Evolutionary conservation across 64 coral and sea anemone species (phyloP).

Genomic region (Pocillopora verrucosa): DNA sequence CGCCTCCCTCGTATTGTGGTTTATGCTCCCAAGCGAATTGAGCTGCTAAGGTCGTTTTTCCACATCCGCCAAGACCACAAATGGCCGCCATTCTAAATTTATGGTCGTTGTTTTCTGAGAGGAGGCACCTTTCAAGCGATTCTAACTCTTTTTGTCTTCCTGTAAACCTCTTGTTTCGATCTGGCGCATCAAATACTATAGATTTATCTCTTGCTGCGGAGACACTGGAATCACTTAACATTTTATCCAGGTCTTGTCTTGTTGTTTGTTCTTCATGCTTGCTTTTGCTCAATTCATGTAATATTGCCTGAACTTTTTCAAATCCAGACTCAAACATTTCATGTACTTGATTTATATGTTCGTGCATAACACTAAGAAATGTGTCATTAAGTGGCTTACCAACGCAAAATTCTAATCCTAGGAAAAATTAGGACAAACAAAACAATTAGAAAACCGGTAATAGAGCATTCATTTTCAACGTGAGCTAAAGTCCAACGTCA

Average conservation of each 20-base stretch:
- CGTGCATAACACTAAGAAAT: neutral
- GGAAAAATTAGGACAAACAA: neutral
- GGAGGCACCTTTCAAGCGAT: neutral
- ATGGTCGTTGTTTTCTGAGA: neutral
- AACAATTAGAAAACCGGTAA: neutral
- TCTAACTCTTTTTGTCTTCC: constrained; percentile 47
- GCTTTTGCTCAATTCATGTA: neutral
- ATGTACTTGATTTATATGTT: neutral
- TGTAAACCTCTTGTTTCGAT: constrained; percentile 46
- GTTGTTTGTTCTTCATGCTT: neutral
- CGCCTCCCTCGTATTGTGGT: constrained; percentile 22
- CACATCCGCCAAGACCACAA: constrained; percentile 60
- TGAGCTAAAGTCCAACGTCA: too few species aligned
- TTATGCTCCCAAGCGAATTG: constrained; percentile 28
- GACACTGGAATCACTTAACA: neutral
- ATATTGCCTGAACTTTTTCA: neutral
- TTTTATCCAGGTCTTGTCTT: neutral
- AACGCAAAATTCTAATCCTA: neutral
- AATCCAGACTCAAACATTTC: neutral
- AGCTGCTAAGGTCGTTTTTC: constrained; percentile 53
- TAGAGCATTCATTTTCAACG: too few species aligned
- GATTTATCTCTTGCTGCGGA: neutral
- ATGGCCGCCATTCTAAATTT: constrained; percentile 24
- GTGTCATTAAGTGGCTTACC: neutral
- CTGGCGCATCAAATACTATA: constrained; percentile 35